Conservation (phyloP, 2,797 vertebrate genomes). For the Bradypodion pumilum region DNA sequence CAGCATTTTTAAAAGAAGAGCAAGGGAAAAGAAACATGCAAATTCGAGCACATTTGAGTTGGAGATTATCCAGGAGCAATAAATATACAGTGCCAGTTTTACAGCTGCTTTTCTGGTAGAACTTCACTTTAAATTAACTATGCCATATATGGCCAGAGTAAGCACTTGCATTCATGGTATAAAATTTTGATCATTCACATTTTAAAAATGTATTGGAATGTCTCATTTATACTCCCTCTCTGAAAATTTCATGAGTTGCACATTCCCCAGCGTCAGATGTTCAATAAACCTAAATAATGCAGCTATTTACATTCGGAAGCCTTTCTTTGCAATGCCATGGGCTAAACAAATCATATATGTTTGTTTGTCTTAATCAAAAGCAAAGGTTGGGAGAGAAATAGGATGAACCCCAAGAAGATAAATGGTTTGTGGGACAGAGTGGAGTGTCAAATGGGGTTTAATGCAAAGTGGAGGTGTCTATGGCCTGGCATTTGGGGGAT, state of each 20-base stretch:
- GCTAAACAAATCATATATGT: conserved; percentile 35
- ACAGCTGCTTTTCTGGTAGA: conserved; percentile 50
- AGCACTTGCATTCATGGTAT: conserved; percentile 52
- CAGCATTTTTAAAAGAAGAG: conserved; percentile 21
- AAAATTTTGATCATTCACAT: conserved; percentile 69
- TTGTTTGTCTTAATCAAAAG: conserved; percentile 32
- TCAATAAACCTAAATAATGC: conserved; percentile 74
- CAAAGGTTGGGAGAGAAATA: conserved; percentile 17
- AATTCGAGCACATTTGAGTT: conserved; percentile 48
- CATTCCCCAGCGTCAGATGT: conserved; percentile 67
- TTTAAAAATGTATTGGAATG: conserved; percentile 66
- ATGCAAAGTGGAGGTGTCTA: conserved; percentile 3
- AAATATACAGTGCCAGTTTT: conserved; percentile 52
- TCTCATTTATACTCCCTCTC: conserved; percentile 59
- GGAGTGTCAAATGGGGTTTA: neutral
- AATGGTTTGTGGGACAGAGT: neutral
- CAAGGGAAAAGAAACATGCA: conserved; percentile 20
- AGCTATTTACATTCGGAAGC: conserved; percentile 64
- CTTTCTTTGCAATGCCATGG: conserved; percentile 58
- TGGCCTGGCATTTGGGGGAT: neutral
- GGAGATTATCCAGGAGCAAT: conserved; percentile 57
- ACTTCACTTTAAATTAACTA: conserved; percentile 63
- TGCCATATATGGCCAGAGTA: conserved; percentile 54
- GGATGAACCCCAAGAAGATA: neutral
- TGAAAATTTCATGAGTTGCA: conserved; percentile 72